Conservation (phyloP, 2,888 invertebrate genomes). For the Troides oblongomaculatus region DNA sequence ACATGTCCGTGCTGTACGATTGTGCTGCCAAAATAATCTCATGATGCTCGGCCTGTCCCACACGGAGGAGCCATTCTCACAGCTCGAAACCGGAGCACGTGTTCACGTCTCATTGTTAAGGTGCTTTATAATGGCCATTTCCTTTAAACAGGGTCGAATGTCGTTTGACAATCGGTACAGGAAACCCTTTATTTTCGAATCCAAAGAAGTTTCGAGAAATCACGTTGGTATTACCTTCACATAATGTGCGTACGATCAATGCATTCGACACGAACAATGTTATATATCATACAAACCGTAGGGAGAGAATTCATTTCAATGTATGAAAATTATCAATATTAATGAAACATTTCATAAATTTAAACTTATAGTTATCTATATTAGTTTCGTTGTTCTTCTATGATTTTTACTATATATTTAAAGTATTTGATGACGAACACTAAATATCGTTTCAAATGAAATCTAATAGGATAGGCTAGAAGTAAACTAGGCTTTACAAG, state of each 20-base stretch:
- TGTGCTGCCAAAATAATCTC: constrained; percentile 14
- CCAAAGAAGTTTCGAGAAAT: constrained; percentile 48
- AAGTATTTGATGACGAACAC: too few relatives aligned
- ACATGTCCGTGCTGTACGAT: neutral
- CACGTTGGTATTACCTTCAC: constrained; percentile 50
- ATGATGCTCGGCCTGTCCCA: constrained; percentile 23
- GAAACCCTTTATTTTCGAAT: constrained; percentile 72
- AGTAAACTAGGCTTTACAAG: too few relatives aligned
- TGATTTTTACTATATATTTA: too few relatives aligned
- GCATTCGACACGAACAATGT: constrained; percentile 23
- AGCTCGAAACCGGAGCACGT: constrained; percentile 58
- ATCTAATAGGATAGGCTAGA: too few relatives aligned
- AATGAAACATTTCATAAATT: too few relatives aligned
- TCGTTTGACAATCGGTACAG: constrained; percentile 63
- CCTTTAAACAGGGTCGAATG: constrained; percentile 52
- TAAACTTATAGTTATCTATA: too few relatives aligned
- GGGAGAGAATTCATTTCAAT: neutral
- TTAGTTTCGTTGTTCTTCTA: too few relatives aligned
- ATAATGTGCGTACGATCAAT: constrained; percentile 14
- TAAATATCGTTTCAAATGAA: too few relatives aligned
- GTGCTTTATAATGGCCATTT: constrained; percentile 53
- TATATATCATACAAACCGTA: constrained; percentile 1
- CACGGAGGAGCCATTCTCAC: constrained; percentile 57
- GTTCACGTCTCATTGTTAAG: constrained; percentile 49
- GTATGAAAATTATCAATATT: neutral